A percentile compares a stretch with the other conserved stretches of the same genome.
These are phyloP conservation scores for Torymus aiolomorphi DNA, from an alignment of 2,888 invertebrate species.

Conservation along the genomic window DNA sequence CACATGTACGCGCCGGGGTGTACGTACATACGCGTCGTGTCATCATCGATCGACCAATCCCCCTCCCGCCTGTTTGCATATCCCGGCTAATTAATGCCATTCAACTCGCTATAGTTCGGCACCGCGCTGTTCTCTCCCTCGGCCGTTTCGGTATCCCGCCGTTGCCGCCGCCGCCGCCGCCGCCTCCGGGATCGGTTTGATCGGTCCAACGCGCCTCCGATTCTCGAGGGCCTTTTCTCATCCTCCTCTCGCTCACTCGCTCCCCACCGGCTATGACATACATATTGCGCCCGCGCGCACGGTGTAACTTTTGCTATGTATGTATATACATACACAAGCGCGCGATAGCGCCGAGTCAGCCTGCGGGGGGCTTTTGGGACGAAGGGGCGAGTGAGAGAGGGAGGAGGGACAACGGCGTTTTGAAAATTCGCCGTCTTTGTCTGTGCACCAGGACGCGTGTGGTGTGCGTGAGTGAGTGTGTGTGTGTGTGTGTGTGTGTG, in stretches of 20 bases:
- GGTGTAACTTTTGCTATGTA: slow-evolving; percentile 21
- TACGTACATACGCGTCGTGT: slow-evolving; percentile 55
- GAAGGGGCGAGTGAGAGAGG: neutral
- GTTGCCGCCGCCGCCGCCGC: slow-evolving; percentile 55
- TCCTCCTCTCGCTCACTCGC: slow-evolving; percentile 41
- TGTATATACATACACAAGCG: slow-evolving; percentile 11
- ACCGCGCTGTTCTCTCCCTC: slow-evolving; percentile 47
- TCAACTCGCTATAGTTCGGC: slow-evolving; percentile 63
- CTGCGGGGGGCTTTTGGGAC: too few relatives aligned
- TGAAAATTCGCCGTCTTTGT: neutral
- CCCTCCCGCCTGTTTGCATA: slow-evolving; percentile 66
- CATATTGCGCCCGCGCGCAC: slow-evolving; percentile 36
- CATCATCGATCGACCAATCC: slow-evolving; percentile 65
- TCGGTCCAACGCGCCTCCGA: slow-evolving; percentile 64
- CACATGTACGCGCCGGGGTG: neutral
- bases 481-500: too few relatives aligned
- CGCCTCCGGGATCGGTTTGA: slow-evolving; percentile 64
- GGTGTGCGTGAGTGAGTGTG: too few relatives aligned
- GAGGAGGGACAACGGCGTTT: neutral
- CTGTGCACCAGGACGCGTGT: too few relatives aligned
- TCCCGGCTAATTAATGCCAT: slow-evolving; percentile 71
- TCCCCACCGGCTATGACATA: slow-evolving; percentile 54
- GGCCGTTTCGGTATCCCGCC: slow-evolving; percentile 50
- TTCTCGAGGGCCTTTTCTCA: slow-evolving; percentile 65
- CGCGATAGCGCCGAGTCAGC: neutral